These are phyloP conservation scores for Cylloceria caligata DNA, from an alignment of 2,888 invertebrate species.

Conservation along the genomic window DNA sequence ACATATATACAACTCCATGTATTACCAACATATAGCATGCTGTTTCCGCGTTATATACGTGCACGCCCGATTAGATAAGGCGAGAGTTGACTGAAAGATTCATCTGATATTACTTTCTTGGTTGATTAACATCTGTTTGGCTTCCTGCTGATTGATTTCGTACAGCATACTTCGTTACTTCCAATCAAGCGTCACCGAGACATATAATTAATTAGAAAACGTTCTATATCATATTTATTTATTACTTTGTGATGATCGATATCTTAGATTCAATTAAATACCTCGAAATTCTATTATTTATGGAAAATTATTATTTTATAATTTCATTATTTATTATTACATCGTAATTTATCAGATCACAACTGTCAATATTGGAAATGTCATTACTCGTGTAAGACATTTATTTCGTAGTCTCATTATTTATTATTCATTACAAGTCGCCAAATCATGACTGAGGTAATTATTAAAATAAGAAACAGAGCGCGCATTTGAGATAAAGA, in stretches of 20 bases:
- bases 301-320: no score
- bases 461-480: no score
- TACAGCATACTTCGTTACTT: not conserved
- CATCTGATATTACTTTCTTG: conserved; percentile 25
- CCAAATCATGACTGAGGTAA: no score
- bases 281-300: no score
- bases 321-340: no score
- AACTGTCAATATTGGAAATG: no score
- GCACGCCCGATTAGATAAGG: conserved; percentile 49
- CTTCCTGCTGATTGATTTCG: conserved; percentile 32
- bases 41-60: conserved; percentile 7
- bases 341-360: no score
- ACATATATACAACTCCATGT: conserved; percentile 20
- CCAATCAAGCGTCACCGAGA: conserved; percentile 6
- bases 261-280: no score
- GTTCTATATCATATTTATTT: not conserved
- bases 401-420: no score
- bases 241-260: not conserved
- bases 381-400: no score
- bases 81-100: conserved; percentile 26
- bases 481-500: no score
- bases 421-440: no score
- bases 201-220: conserved; percentile 22
- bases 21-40: conserved; percentile 22
- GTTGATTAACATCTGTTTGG: conserved; percentile 38